Percentiles rank a stretch among this genome's conserved stretches.
Evolutionary conservation across 92 coral and sea anemone genomes (phyloP).

Genomic region (Isaurus tuberculatus): DNA sequence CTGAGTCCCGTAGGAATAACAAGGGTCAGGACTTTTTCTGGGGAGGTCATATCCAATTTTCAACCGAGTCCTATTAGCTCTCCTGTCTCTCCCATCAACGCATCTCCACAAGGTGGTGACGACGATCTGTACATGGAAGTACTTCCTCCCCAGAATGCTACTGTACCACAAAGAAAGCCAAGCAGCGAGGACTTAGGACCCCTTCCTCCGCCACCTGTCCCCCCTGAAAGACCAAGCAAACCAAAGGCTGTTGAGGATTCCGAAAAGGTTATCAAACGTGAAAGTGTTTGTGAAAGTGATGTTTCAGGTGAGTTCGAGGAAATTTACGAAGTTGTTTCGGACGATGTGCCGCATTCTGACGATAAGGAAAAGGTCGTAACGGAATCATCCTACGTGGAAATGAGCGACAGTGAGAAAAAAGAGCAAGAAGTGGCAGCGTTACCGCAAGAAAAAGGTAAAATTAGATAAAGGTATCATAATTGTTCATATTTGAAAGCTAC

Average conservation of each 20-base stretch:
- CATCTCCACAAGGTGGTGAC: slow-evolving; percentile 50
- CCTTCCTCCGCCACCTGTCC: slow-evolving; percentile 76
- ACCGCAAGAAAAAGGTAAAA: neutral
- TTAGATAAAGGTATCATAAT: neutral
- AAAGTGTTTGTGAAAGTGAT: slow-evolving; percentile 50
- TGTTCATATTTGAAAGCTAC: no score
- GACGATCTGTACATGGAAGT: slow-evolving; percentile 72
- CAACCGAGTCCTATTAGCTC: slow-evolving; percentile 20
- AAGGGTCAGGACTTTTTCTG: slow-evolving; percentile 45
- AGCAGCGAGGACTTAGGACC: slow-evolving; percentile 80
- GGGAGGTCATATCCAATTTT: neutral
- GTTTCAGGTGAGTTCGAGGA: slow-evolving; percentile 70
- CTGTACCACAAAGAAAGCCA: slow-evolving; percentile 30
- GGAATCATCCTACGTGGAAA: neutral
- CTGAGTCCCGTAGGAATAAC: slow-evolving; percentile 70
- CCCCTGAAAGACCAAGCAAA: slow-evolving; percentile 66
- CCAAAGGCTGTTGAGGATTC: slow-evolving; percentile 58
- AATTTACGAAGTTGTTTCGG: slow-evolving; percentile 76
- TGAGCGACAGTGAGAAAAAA: neutral
- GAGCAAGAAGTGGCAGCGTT: neutral
- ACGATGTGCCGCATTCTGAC: slow-evolving; percentile 59
- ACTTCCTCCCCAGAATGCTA: slow-evolving; percentile 32
- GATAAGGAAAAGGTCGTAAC: slow-evolving; percentile 53
- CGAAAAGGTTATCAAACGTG: slow-evolving; percentile 13
- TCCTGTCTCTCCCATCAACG: slow-evolving; percentile 16